Percentiles rank a stretch among this genome's conserved stretches.
Evolutionary conservation across 23 tunicate genomes (phyloP).

Genomic region (Styela plicata): DNA sequence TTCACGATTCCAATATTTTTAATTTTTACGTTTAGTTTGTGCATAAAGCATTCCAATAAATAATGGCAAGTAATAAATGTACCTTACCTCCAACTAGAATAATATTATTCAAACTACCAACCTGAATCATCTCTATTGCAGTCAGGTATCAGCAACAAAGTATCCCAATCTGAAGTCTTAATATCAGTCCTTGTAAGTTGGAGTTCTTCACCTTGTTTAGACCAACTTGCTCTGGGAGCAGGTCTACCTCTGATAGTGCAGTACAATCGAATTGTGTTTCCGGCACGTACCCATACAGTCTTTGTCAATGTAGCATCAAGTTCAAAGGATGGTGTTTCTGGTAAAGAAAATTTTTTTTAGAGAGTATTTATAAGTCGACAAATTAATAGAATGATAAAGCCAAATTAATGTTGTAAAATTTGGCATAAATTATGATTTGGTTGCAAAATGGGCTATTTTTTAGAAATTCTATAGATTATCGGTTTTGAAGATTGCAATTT

Average conservation of each 20-base stretch:
- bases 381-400: not conserved
- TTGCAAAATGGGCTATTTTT: no score
- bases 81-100: not conserved
- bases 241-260: conserved; percentile 80
- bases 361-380: not conserved
- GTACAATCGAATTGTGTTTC: conserved; percentile 66
- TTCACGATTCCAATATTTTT: no score
- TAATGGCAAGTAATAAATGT: no score
- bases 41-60: no score
- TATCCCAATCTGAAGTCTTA: conserved; percentile 60
- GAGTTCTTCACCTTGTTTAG: conserved; percentile 73
- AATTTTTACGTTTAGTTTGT: no score
- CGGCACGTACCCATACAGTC: conserved; percentile 71
- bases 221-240: conserved; percentile 77
- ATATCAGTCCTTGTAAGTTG: conserved; percentile 33
- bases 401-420: no score
- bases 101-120: not conserved
- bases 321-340: conserved; percentile 29
- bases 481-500: no score
- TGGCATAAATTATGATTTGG: no score
- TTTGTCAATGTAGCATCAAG: conserved; percentile 27
- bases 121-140: conserved; percentile 93
- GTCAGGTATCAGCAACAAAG: conserved; percentile 58
- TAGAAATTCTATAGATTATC: no score
- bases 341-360: not conserved